Percentiles rank a stretch among this genome's conserved stretches.
Evolutionary conservation across 2,113 vertebrate species (phyloP).

Genomic region (Callospermophilus lateralis): DNA sequence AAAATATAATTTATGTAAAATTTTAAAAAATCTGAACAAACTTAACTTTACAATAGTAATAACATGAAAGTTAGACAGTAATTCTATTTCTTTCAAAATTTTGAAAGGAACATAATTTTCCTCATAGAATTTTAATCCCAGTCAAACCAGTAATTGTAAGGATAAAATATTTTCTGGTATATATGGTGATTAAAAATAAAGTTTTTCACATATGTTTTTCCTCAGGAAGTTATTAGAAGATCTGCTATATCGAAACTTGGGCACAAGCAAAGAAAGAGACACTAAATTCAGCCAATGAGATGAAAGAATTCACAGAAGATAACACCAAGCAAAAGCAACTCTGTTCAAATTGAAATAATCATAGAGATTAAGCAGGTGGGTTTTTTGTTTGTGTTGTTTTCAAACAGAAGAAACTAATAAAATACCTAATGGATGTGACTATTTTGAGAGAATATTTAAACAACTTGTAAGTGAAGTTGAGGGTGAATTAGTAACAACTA

Average conservation of each 20-base stretch:
- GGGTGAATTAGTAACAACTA: neutral
- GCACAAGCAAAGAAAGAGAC: neutral
- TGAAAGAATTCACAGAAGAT: neutral
- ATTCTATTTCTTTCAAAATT: neutral
- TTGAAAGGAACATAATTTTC: neutral
- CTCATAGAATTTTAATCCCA: neutral
- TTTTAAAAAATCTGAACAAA: neutral
- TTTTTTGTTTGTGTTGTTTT: neutral
- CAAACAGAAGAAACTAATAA: neutral
- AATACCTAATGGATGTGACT: neutral
- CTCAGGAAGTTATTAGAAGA: neutral
- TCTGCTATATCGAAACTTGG: neutral
- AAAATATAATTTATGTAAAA: neutral
- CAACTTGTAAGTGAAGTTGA: neutral
- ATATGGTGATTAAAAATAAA: neutral
- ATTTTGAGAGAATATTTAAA: neutral
- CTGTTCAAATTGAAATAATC: neutral
- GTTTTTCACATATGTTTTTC: neutral
- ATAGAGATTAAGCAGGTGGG: neutral
- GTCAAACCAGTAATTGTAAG: neutral
- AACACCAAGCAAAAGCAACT: neutral
- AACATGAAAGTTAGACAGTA: neutral
- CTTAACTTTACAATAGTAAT: neutral
- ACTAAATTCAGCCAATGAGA: neutral
- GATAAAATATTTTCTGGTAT: neutral